Base-by-base conservation (phyloP, 1,140 invertebrate species). In the Aphis gossypii region DNA sequence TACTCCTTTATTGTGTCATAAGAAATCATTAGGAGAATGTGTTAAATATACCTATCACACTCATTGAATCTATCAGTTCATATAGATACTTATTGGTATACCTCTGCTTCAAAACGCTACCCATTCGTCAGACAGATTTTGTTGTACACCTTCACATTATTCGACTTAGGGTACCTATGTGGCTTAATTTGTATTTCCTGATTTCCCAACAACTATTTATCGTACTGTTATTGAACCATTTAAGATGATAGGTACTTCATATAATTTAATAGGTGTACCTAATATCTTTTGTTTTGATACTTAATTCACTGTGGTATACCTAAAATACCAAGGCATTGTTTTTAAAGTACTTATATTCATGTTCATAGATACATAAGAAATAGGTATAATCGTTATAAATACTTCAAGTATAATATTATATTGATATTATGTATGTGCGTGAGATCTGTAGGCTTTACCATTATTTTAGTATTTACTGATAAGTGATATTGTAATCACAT, bases 391-490 rank as follows among this genome's bases (percentile, higher is more conserved):
- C 82, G 2, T 83, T 83, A 83, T 38, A 38, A 9, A 0, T 68
- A 68, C 82, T 83, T 38, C n/a, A 82, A 82, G n/a, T 38, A 21
- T 38, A 82, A 38, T 38, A 18, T 30, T 82, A 30, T n/a, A 14
- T 30, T 14, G 60, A n/a, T 68, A 14, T 68, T 0, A 30, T 82
- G 5, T 21, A 21, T 82, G 76, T 38, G 2, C 56, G 38, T 20
- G 35, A 82, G 6, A 23, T 35, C 21, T 8, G 46, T n/a, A 48
- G 44, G 25, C 30, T 87, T 87, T 41, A 87, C 7, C 46, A 30
- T 86, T 44, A 48, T 41, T 87, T 46, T 87, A 44, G 44, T 87
- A 46, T 48, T 87, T 48, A 48, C 84, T 87, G 84, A 87, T 87
- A 83, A 83, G 38, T 83, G 35, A 83, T 83, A 83, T 68, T n/a